Base-by-base conservation (phyloP, 2,888 invertebrate species). In the Plagiodera versicolora region DNA sequence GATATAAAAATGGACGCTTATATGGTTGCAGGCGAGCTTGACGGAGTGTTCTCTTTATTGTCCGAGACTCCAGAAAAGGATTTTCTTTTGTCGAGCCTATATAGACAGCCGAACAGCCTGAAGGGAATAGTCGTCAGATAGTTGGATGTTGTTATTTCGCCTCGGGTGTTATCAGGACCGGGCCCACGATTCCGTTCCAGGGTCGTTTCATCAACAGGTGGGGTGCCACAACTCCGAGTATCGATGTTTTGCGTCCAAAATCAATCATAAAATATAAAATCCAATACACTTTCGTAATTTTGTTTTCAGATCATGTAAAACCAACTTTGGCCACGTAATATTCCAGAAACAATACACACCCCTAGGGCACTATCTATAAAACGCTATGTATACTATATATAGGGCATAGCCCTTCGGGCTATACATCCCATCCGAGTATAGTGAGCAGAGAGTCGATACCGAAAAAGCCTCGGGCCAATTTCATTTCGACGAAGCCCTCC, bases 41-140 rank as follows among this genome's bases (percentile, higher is more conserved):
- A 55, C 57, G 56, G 56, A 61, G 58, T 60, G 54, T 60, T 65
- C 63, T 65, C 63, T 65, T 63, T 60, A 63, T 63, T 65, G 65
- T 65, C 58, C 58, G 58, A 48, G 62, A 55, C 54, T 50, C 50
- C 57, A 60, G 60, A 58, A n/a, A n/a, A n/a, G 62, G 56, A 56
- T 59, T 52, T 63, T 58, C 58, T 65, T 65, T 62, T 65, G 58
- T 56, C 44, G 53, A 53, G 53, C 39, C 44, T 53, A 24, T 44
- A 17, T 20, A 20, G 18, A 19, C 9, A 16, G 16, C 39, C 39
- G 39, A 14, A 19, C 9, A 16, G 16, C 39, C 39, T n/a, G 6
- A 14, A 20, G 53, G 20, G 44, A 24, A 53, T 20, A 14, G 53
- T 53, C 44, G 53, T 45, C 19, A 24, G 53, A 44, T 53, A 14